Base-by-base conservation (phyloP, 2,113 vertebrate species). In the Prochilodus magdalenae region DNA sequence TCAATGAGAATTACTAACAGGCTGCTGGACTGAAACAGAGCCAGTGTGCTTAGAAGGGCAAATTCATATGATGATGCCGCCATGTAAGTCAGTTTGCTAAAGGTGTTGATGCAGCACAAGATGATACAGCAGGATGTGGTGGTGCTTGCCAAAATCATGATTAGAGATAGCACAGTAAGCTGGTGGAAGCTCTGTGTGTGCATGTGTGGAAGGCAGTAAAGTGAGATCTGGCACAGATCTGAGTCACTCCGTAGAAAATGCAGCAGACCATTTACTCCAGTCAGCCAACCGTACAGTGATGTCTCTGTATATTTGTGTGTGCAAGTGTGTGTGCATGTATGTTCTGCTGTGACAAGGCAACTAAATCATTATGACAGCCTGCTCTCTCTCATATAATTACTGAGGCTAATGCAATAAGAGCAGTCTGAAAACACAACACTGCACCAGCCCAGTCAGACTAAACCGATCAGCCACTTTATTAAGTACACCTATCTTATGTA, bases 261-360 rank as follows among this genome's bases (percentile, higher is more conserved):
- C 53, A 22, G 53, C 16, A 30, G 62, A 65, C 3, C 15, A 2
- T 18, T 29, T 65, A 5, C 6, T 1, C 7, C 27, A 40, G 30
- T 8, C 51, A 57, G 20, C 29, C 47, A 55, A 55, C 18, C 20
- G 7, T 71, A 36, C n/a, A 36, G n/a, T 7, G 12, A 20, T 30
- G 53, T n/a, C 27, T 74, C 40, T 69, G 60, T 60, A 36, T 71
- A 62, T 69, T 57, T 30, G 75, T 77, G 73, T 75, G 29, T 62
- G 30, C 40, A 7, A 5, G 73, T 62, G 70, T 73, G 12, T 20
- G 66, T 26, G 15, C 7, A 36, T 69, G 36, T n/a, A 53, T 12
- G 15, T 18, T 59, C 14, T 20, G 33, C 33, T 63, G 77, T 73
- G 29, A 53, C 16, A 14, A 47, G 51, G 27, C 40, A 70, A n/a